Evolutionary conservation across 2,888 invertebrate genomes (phyloP), one percentile per base, ranked within the genome.

Genomic region (Habrosyne pyritoides): DNA sequence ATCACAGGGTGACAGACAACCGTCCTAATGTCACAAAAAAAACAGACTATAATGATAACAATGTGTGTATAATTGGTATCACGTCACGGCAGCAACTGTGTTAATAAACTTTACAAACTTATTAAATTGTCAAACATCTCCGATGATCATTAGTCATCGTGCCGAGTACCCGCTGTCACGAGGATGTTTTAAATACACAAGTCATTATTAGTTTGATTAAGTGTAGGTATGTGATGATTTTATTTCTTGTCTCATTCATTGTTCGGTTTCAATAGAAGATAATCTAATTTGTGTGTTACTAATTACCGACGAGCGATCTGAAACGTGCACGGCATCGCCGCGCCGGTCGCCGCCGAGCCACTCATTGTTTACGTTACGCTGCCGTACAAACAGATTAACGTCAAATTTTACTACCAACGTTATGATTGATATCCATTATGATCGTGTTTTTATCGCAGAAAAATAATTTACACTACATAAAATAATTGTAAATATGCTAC

Each of bases 141-240:
- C 42, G 42, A 42, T 50, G 50, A 50, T 50, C 28, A 28, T 21
- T 28, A 18, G 28, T n/a, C 14, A 30, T 50, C 18, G 21, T 12
- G 1, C 21, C 14, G 18, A 4, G 26, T 10, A 3, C 42, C n/a
- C 12, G 26, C 28, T 28, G 28, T 50, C 50, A 18, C 8, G 8
- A 42, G 8, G 42, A 42, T 42, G 28, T 50, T 28, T 28, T 6
- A 50, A 28, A 18, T 26, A 26, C 28, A 21, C 50, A 36, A 47
- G 63, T 59, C 60, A 64, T 48, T 60, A 55, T 57, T 61, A 62
- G 59, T 59, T 62, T 57, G 57, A 61, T 61, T 60, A 65, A 61
- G 60, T 58, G 56, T 61, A 57, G 54, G 36, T 59, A 54, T 54
- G 51, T 54, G 51, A 56, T 52, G 47, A 57, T 51, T 53, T 56